Evolutionary conservation across 2,113 vertebrate genomes (phyloP), one percentile per base, ranked within the genome.

Genomic region (Mormyrus lacerda): DNA sequence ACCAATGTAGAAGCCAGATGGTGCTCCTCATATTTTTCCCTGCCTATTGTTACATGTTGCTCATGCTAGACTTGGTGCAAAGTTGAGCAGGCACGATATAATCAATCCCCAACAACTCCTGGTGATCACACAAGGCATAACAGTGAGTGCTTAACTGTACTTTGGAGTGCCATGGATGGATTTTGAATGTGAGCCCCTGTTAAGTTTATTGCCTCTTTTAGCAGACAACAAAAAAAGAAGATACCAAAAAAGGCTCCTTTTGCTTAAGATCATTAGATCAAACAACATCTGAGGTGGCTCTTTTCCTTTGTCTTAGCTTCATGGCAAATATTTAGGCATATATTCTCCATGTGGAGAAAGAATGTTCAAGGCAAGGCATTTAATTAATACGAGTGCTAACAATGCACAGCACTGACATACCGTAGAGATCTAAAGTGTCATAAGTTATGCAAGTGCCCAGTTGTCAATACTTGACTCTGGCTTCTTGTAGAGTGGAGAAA

Each of bases 71-170:
- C 91, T 73, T 89, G 51, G 44, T 89, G 47, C n/a, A 48, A 82
- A 88, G 90, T 91, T 89, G 85, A 88, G 55, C 79, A 35, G 39
- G 73, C 84, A 50, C 79, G 2, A 86, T 83, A 89, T 91, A 89
- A 94, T 93, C 91, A 91, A 92, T 91, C 89, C 83, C 48, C 89
- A 8, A 31, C 86, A 86, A n/a, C 90, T 61, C 48, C 90, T 90
- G 87, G 86, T 91, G 87, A 91, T 92, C 89, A 89, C 79, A 86
- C 79, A 87, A 91, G 89, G 92, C 87, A 88, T 90, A 88, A 90
- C 91, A 91, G 83, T 76, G 91, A 93, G 91, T 92, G 91, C 90
- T 92, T 90, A 91, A 90, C 90, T 88, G 88, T 90, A 91, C 76
- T 87, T 35, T 61, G 86, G 88, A 44, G 86, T 88, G 91, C 88